Conservation (phyloP, 1,140 invertebrate species). For the Pseudomyrmex gracilis region DNA sequence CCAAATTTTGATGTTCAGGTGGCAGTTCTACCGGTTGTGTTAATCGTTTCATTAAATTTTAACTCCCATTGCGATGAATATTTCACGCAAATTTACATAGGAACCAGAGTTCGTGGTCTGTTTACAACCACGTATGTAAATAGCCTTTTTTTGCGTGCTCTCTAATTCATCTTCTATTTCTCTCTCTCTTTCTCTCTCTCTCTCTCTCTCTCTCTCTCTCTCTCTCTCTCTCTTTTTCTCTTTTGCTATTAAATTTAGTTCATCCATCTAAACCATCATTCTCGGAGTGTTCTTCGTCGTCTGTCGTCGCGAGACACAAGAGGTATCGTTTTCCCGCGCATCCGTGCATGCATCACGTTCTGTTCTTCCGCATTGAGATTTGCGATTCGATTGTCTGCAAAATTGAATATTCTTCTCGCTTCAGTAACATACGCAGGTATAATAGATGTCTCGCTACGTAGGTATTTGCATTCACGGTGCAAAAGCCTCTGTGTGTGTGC, state of each 20-base stretch:
- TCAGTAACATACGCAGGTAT: background rate
- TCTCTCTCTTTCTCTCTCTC: background rate
- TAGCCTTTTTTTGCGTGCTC: background rate
- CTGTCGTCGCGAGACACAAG: slow-evolving; percentile 16
- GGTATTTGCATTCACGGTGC: too few species aligned
- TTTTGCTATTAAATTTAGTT: slow-evolving; percentile 36
- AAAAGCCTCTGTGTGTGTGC: too few species aligned
- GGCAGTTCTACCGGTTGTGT: background rate
- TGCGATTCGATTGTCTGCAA: slow-evolving; percentile 51
- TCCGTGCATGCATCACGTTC: slow-evolving; percentile 20
- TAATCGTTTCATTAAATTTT: slow-evolving; percentile 16
- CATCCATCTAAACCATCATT: slow-evolving; percentile 20
- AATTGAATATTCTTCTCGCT: slow-evolving; percentile 58
- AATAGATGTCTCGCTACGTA: background rate
- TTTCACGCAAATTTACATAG: background rate
- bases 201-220: background rate
- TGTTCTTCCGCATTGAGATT: slow-evolving; percentile 41
- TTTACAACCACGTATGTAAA: background rate
- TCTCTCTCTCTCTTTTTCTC: background rate
- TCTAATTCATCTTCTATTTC: background rate
- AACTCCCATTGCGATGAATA: slow-evolving; percentile 14
- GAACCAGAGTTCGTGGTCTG: background rate
- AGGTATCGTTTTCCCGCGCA: slow-evolving; percentile 20
- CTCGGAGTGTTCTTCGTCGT: slow-evolving; percentile 8
- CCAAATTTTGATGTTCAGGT: background rate